Conservation (phyloP, 2,113 vertebrate species). For the Scomber japonicus region DNA sequence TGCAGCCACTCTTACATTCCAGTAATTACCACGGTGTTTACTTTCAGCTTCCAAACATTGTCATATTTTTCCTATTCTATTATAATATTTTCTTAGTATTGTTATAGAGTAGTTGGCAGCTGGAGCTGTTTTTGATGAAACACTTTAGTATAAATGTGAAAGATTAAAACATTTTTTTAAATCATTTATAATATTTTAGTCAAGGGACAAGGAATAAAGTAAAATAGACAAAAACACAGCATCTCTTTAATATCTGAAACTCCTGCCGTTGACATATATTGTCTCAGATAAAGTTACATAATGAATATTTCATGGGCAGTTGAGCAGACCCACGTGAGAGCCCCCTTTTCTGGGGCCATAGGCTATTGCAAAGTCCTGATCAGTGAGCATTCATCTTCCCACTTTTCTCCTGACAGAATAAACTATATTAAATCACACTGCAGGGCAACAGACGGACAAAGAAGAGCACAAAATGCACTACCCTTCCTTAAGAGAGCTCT, state of each 20-base stretch:
- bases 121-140: not conserved
- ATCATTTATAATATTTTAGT: not conserved
- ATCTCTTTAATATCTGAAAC: slow-evolving; percentile 36
- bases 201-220: not conserved
- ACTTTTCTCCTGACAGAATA: slow-evolving; percentile 46
- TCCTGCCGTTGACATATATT: slow-evolving; percentile 61
- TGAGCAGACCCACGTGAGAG: slow-evolving; percentile 71
- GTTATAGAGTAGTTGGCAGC: not conserved
- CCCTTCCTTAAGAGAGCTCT: slow-evolving; percentile 45
- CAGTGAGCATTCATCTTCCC: slow-evolving; percentile 30
- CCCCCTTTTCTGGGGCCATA: slow-evolving; percentile 55
- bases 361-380: slow-evolving; percentile 47
- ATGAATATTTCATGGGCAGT: slow-evolving; percentile 80
- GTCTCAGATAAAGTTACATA: slow-evolving; percentile 81
- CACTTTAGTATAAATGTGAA: not conserved
- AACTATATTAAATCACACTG: slow-evolving; percentile 45
- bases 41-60: slow-evolving; percentile 59
- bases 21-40: slow-evolving; percentile 67
- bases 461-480: slow-evolving; percentile 22
- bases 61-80: slow-evolving; percentile 48
- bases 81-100: not conserved
- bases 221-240: not conserved
- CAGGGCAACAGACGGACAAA: slow-evolving; percentile 59
- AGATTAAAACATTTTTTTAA: not conserved
- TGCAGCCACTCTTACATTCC: slow-evolving; percentile 53